Evolutionary conservation across 37 sponge, comb jelly and placozoan species (phyloP), one percentile per base, ranked within the genome.

Genomic region (Geodia barretti): DNA sequence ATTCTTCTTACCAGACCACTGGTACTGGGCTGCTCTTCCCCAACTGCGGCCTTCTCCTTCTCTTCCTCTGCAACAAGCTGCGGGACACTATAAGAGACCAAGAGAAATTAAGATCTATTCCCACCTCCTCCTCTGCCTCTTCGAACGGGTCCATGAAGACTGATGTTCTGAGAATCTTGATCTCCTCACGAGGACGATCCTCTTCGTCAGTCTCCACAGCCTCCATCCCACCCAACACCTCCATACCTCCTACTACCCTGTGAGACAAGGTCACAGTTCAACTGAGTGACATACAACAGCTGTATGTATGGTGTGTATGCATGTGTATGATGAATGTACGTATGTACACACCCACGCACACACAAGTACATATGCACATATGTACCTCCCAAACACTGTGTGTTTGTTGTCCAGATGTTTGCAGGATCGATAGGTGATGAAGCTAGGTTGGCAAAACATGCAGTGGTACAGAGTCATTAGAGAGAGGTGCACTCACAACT

Each of bases 371-470:
- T 25, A 78, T 41, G 65, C 68, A 65, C 34, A 72, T 11, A 42
- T 41, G 28, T 47, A 91, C 88, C 89, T 92, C 39, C 95, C 94
- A 89, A 95, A 98, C 29, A 98, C 96, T 21, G 94, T 84, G 62
- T 98, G 98, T 71, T 93, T 98, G 28, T 91, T 88, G 65, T 98
- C 96, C 68, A 98, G 79, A 74, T 98, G 98, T 28, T 82, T 68
- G 54, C 98, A 98, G 2, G 92, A 91, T 29, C 96, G 83, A 64
- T 77, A 98, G 26, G 98, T 95, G 62, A 98, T 95, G 76, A 98
- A 98, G 78, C 91, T 91, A 68, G 26, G 28, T 47, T 31, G 26
- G 38, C 19, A 64, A 4, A 38, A 30, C 4, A 35, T 64, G 60
- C 63, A 73, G 7, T 37, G 37, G 29, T 0, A 41, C 70, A 54